A percentile compares a stretch with the other conserved stretches of the same genome.
phyloP scores from a whole-genome alignment of 2,113 vertebrate genomes.

The Hystrix cristata region DNA sequence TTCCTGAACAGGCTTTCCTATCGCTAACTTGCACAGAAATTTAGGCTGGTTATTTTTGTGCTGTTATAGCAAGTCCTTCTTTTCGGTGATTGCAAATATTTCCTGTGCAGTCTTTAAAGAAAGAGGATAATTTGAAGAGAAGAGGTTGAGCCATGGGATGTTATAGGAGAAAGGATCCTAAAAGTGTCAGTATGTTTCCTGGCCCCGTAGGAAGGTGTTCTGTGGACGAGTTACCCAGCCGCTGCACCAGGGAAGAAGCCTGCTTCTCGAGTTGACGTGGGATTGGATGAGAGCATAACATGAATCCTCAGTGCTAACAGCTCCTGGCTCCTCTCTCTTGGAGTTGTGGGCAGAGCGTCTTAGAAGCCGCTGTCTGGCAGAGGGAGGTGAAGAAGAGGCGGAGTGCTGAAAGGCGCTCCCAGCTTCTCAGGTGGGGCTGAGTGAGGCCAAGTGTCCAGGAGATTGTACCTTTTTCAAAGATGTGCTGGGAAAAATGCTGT shows the following conservation, averaged over 20 bases:
- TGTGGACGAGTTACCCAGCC: neutral
- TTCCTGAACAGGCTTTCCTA: neutral
- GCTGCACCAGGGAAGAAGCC: neutral
- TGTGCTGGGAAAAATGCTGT: neutral
- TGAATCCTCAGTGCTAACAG: neutral
- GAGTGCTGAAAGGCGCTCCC: neutral
- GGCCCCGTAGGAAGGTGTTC: no score
- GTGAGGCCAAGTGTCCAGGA: neutral
- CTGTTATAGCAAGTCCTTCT: neutral
- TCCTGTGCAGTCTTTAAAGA: neutral
- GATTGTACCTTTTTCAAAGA: neutral
- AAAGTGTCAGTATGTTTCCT: neutral
- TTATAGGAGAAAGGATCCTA: neutral
- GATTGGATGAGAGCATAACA: neutral
- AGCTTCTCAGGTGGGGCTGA: no score
- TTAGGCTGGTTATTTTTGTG: neutral
- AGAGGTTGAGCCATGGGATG: neutral
- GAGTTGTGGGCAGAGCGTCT: neutral
- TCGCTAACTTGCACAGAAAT: neutral
- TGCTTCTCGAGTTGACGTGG: neutral
- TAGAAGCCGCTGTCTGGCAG: neutral
- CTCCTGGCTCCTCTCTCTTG: fast-evolving
- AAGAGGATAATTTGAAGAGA: neutral
- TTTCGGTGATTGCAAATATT: neutral
- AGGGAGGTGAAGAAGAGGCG: neutral